Base-by-base conservation (phyloP, 2,113 vertebrate species). In the Piprites chloris region DNA sequence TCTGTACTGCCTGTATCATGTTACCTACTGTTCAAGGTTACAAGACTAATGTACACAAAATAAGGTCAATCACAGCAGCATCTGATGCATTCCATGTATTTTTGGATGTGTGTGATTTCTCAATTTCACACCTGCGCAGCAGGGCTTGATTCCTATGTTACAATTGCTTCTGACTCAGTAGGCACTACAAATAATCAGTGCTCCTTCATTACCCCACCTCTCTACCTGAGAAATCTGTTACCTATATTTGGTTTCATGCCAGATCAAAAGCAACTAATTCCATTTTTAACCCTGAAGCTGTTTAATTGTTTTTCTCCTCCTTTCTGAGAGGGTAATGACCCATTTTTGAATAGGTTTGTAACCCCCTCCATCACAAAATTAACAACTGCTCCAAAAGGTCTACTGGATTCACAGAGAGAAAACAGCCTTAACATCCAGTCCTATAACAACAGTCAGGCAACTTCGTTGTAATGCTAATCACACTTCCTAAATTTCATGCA, bases 61-160 rank as follows among this genome's bases (percentile, higher is more conserved):
- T 79, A 85, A 94, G 85, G 91, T 89, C 62, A 92, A 75, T 75
- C 66, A 61, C 74, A 89, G 91, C 74, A 91, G 66, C 58, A 66
- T 46, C 53, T 89, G 66, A 89, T 76, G 28, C 53, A 66, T 68
- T 87, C 46, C 30, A 39, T 72, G 53, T 76, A 68, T 72, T 85
- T 85, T 59, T 79, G 49, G 74, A 89, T 27, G 6, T 23, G n/a
- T 53, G 69, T 16, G 39, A 85, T 77, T 78, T 65, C 49, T 89
- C 9, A 5, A 53, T 94, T 95, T 93, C 74, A 94, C 91, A 95
- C 86, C 66, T 89, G 61, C 7, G 0, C 80, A 79, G 89, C 69
- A 87, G 77, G 93, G 35, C 66, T 92, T 55, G 37, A 84, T 81
- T 92, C 41, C 66, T 53, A 4, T 39, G 79, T 47, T 72, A 66